A percentile compares a stretch with the other conserved stretches of the same genome.
Conservation (phyloP, 2,797 vertebrate species). For the Lagodon rhomboides region DNA sequence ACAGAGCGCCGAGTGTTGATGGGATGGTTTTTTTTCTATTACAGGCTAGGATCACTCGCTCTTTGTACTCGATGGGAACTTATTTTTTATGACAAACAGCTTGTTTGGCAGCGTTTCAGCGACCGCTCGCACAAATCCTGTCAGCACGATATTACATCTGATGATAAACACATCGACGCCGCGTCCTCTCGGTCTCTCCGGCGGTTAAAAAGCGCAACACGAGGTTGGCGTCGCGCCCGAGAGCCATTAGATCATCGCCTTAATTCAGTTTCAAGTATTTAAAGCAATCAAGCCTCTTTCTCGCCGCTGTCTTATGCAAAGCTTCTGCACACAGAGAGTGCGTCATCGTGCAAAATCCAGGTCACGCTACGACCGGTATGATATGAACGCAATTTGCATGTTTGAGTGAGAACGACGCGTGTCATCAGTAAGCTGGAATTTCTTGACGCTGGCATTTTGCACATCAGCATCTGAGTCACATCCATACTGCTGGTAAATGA, state of each 20-base stretch:
- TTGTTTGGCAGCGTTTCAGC: conserved; percentile 14
- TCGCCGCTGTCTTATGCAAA: not conserved
- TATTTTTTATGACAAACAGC: conserved; percentile 13
- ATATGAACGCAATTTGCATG: not conserved
- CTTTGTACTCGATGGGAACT: not conserved
- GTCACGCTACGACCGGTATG: not conserved
- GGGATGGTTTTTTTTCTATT: conserved; percentile 19
- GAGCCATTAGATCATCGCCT: not conserved
- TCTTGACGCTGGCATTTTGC: not conserved
- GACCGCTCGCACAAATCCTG: not conserved
- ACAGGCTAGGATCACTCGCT: not conserved
- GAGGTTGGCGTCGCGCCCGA: not conserved
- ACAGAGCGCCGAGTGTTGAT: conserved; percentile 3
- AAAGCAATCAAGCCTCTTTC: conserved; percentile 23
- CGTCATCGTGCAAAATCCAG: not conserved
- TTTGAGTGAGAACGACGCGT: conserved; percentile 28
- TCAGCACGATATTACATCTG: conserved; percentile 5
- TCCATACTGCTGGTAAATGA: conserved; percentile 6
- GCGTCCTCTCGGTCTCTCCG: not conserved
- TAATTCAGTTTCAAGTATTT: not conserved
- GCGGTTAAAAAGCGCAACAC: not conserved
- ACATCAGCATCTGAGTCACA: conserved; percentile 44
- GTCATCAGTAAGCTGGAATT: conserved; percentile 24
- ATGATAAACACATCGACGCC: not conserved
- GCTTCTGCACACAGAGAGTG: not conserved